phyloP scores from a whole-genome alignment of 2,888 invertebrate species.

The Isotomurus palustris region DNA sequence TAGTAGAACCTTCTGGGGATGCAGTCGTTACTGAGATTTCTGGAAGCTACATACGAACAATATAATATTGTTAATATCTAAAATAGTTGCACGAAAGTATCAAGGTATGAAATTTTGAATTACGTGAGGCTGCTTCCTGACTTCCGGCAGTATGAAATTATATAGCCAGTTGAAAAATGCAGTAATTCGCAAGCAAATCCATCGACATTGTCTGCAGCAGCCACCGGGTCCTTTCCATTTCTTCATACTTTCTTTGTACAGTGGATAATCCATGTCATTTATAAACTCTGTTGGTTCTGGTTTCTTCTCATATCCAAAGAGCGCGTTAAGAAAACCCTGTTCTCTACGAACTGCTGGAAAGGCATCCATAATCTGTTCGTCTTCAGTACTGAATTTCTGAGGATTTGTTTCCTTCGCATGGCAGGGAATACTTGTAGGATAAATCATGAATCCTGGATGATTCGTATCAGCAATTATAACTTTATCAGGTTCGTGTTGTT shows the following conservation, averaged over 20 bases:
- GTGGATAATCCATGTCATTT: conserved; percentile 29
- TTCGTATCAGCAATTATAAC: conserved; percentile 12
- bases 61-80: not conserved
- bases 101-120: not conserved
- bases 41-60: conserved; percentile 20
- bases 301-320: conserved; percentile 37
- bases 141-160: conserved; percentile 18
- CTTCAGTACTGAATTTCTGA: conserved; percentile 6
- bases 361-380: conserved; percentile 31
- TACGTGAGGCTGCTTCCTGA: conserved; percentile 8
- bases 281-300: conserved; percentile 8
- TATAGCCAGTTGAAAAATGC: conserved; percentile 1
- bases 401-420: not conserved
- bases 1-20: conserved; percentile 35
- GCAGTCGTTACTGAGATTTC: conserved; percentile 37
- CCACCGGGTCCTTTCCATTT: not conserved
- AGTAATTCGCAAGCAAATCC: not conserved
- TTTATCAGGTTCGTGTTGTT: conserved; percentile 13
- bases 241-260: conserved; percentile 7
- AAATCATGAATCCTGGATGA: conserved; percentile 17
- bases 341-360: conserved; percentile 28
- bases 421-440: conserved; percentile 18
- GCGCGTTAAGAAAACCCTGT: conserved; percentile 25
- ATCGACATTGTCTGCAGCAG: not conserved
- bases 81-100: not conserved